phyloP scores from a whole-genome alignment of 64 coral and sea anemone genomes.

The Astreopora myriophthalma region DNA sequence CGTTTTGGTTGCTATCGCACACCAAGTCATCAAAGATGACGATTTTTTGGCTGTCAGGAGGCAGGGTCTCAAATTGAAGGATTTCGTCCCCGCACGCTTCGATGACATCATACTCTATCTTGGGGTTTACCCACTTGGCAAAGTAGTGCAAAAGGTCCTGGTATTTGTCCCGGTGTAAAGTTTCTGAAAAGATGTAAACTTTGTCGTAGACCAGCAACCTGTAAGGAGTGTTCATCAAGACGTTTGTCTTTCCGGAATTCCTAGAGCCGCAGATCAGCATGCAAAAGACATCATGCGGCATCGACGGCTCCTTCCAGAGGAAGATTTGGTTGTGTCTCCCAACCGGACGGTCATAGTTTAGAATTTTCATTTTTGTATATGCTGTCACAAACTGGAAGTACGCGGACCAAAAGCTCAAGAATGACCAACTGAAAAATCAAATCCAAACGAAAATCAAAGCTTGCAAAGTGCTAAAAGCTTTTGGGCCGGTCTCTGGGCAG shows the following conservation, averaged over 20 bases:
- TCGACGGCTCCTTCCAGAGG: not conserved
- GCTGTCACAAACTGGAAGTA: not conserved
- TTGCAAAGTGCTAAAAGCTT: too few relatives aligned
- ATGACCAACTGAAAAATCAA: not conserved
- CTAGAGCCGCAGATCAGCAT: not conserved
- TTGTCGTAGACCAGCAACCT: not conserved
- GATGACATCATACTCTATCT: not conserved
- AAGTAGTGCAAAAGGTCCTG: not conserved
- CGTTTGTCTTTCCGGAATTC: not conserved
- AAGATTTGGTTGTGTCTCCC: not conserved
- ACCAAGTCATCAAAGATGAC: constrained; percentile 11
- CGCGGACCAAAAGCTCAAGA: not conserved
- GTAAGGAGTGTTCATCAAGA: not conserved
- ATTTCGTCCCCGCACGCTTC: not conserved
- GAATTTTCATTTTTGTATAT: not conserved
- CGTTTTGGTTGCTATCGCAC: not conserved
- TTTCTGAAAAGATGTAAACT: not conserved
- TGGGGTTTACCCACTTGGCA: not conserved
- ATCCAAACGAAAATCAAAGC: too few relatives aligned
- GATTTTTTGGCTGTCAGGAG: not conserved
- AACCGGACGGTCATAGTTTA: not conserved
- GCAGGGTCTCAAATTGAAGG: not conserved
- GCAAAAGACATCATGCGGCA: not conserved
- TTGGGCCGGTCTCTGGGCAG: too few relatives aligned
- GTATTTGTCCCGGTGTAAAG: not conserved